phyloP scores from a whole-genome alignment of 2,888 invertebrate genomes.

The Orgyia antiqua region DNA sequence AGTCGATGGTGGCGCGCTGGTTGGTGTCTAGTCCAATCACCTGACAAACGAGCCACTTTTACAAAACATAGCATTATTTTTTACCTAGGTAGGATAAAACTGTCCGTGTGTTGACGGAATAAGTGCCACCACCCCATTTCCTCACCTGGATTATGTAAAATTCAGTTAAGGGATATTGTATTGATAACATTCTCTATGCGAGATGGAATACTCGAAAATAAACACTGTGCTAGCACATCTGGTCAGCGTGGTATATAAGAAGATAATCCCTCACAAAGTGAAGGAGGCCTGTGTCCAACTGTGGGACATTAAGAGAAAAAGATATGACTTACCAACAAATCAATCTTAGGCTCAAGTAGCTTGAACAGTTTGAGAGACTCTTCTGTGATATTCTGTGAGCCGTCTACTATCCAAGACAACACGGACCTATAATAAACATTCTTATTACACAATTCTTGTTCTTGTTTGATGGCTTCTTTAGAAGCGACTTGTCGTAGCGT shows the following conservation, averaged over 20 bases:
- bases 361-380: constrained; percentile 88
- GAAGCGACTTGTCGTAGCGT: too few species aligned
- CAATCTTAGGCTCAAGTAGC: constrained; percentile 90
- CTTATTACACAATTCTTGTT: too few species aligned
- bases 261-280: too few species aligned
- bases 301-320: too few species aligned
- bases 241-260: background rate
- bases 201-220: too few species aligned
- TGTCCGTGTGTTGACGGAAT: background rate
- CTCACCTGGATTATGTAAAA: too few species aligned
- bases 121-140: background rate
- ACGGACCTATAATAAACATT: constrained; percentile 82
- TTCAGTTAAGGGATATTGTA: background rate
- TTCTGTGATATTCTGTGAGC: constrained; percentile 82
- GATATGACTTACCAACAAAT: constrained; percentile 82
- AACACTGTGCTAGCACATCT: too few species aligned
- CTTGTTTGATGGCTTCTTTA: too few species aligned
- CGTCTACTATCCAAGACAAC: constrained; percentile 88
- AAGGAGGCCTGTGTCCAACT: too few species aligned
- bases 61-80: too few species aligned
- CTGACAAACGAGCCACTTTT: constrained; percentile 33
- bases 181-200: too few species aligned
- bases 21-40: constrained; percentile 50
- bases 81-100: background rate
- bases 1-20: constrained; percentile 30